A percentile compares a stretch with the other conserved stretches of the same genome.
Evolutionary conservation across 2,888 invertebrate species (phyloP).

Genomic region (Brachyptera putata): DNA sequence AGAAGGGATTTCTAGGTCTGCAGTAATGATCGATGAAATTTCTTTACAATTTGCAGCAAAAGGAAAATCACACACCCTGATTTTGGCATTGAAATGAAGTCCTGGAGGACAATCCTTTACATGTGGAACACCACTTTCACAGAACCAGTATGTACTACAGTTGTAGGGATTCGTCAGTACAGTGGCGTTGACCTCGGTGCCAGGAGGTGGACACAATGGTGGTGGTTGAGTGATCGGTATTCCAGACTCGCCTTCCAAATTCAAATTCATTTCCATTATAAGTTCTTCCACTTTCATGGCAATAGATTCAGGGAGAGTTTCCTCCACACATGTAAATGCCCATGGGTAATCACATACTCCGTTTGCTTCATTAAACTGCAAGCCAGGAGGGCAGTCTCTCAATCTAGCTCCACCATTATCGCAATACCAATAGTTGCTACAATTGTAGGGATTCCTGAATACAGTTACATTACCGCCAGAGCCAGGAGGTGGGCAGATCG

Average conservation of each 20-base stretch:
- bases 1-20: background rate
- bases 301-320: too few relatives aligned
- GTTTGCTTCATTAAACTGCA: background rate
- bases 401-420: slow-evolving; percentile 8
- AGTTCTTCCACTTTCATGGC: too few relatives aligned
- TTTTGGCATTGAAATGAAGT: slow-evolving; percentile 4
- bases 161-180: slow-evolving; percentile 15
- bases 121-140: slow-evolving; percentile 6
- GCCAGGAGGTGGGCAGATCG: background rate
- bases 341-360: slow-evolving; percentile 4
- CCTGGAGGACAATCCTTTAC: slow-evolving; percentile 16
- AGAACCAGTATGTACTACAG: slow-evolving; percentile 18
- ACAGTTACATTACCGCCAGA: background rate
- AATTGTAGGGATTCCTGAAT: slow-evolving; percentile 1
- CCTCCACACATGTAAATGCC: background rate
- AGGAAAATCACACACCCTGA: slow-evolving; percentile 7
- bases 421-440: background rate
- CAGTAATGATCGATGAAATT: background rate
- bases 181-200: background rate
- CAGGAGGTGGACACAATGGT: background rate
- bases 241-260: too few relatives aligned
- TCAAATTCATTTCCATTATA: too few relatives aligned
- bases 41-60: background rate
- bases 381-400: background rate
- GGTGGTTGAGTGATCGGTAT: background rate